Evolutionary conservation across 1,140 invertebrate genomes (phyloP).

Genomic region (Cherax destructor): DNA sequence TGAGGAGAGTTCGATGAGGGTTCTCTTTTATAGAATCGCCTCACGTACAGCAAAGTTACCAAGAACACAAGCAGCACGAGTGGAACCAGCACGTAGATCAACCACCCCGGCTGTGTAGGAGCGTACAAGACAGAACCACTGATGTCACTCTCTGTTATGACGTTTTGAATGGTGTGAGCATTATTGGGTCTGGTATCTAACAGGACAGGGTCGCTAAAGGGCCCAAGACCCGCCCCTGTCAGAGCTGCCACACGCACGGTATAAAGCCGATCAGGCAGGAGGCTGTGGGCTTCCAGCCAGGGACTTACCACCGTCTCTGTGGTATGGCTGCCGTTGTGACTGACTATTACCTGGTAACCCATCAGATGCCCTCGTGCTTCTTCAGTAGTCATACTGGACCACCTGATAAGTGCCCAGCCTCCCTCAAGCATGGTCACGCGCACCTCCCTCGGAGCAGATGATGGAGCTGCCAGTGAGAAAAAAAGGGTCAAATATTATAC

Average conservation of each 20-base stretch:
- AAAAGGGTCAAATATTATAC: not conserved
- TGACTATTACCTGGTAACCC: slow-evolving; percentile 57
- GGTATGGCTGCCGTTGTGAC: slow-evolving; percentile 27
- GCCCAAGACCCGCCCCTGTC: slow-evolving; percentile 42
- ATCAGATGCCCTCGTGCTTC: slow-evolving; percentile 59
- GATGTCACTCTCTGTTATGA: not conserved
- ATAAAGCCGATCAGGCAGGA: slow-evolving; percentile 20
- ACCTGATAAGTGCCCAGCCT: slow-evolving; percentile 56
- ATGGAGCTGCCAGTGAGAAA: slow-evolving; percentile 35
- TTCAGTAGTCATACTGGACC: slow-evolving; percentile 39
- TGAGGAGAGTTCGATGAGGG: not conserved
- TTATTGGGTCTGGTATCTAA: not conserved
- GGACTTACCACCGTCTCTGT: slow-evolving; percentile 22
- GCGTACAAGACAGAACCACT: slow-evolving; percentile 3
- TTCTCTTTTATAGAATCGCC: slow-evolving; percentile 5
- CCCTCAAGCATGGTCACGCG: slow-evolving; percentile 44
- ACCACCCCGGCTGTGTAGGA: slow-evolving; percentile 24
- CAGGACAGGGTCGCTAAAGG: slow-evolving; percentile 14
- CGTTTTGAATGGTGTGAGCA: not conserved
- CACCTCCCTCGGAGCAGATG: slow-evolving; percentile 54
- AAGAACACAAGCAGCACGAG: slow-evolving; percentile 24
- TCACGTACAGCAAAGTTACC: slow-evolving; percentile 14
- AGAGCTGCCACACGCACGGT: slow-evolving; percentile 39
- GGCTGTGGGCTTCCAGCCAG: slow-evolving; percentile 27
- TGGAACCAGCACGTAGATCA: slow-evolving; percentile 37